These are phyloP conservation scores for Alfaro cultratus DNA, from an alignment of 2,797 vertebrate genomes.

Conservation along the genomic window DNA sequence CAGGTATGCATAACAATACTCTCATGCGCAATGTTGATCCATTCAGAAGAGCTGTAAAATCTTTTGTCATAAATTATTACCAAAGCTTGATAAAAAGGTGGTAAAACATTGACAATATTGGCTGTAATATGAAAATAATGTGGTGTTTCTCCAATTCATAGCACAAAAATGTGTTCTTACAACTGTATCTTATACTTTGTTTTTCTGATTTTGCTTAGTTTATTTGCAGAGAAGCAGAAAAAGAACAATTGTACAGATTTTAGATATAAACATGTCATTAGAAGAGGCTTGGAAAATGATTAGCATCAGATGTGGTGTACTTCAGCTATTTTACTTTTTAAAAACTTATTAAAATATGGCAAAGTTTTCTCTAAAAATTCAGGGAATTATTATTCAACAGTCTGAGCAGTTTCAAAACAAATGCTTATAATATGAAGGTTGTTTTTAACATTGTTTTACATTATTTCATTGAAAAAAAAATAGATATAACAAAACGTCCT, in stretches of 20 bases:
- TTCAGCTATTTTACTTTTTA: background rate
- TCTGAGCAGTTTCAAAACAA: background rate
- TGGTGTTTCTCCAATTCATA: background rate
- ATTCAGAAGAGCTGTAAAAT: background rate
- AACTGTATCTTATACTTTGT: background rate
- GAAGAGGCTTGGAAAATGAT: background rate
- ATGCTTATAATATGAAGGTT: background rate
- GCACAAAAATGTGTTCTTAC: background rate
- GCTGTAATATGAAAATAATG: background rate
- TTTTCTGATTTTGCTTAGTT: background rate
- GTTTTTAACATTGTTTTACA: background rate
- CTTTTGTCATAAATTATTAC: background rate
- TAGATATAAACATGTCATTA: background rate
- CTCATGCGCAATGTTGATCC: background rate
- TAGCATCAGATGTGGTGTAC: background rate
- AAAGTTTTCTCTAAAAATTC: background rate
- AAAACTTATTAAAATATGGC: background rate
- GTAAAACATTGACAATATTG: too few relatives aligned
- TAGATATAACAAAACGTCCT: background rate
- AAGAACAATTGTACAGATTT: background rate
- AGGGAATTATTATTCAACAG: background rate
- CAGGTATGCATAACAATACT: slow-evolving; percentile 84
- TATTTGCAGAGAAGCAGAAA: background rate
- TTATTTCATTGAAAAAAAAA: background rate
- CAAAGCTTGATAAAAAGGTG: background rate